Evolutionary conservation across 2,888 invertebrate genomes (phyloP).

Genomic region (Pediacus dermestoides): DNA sequence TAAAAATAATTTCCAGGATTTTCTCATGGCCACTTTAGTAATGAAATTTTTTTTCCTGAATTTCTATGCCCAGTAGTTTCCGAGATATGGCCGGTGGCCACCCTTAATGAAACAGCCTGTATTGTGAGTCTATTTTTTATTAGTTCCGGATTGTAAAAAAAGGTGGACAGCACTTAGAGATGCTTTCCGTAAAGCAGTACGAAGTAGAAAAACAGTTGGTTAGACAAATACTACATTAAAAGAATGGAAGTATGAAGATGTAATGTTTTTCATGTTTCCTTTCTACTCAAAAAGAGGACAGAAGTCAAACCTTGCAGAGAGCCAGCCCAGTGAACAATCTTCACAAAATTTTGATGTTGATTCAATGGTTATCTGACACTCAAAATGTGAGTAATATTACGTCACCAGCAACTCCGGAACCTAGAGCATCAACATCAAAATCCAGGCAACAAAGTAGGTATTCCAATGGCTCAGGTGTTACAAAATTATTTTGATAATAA

Average conservation of each 20-base stretch:
- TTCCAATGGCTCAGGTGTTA: constrained; percentile 10
- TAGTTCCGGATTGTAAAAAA: constrained; percentile 18
- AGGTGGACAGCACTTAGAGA: constrained; percentile 19
- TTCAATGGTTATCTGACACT: constrained; percentile 1
- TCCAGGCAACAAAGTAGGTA: constrained; percentile 2
- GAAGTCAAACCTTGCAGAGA: constrained; percentile 15
- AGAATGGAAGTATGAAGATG: constrained; percentile 20
- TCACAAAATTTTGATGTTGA: not conserved
- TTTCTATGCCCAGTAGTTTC: too few relatives aligned
- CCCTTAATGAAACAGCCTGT: too few relatives aligned
- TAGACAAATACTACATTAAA: constrained; percentile 14
- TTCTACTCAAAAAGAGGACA: constrained; percentile 15
- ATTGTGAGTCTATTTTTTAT: constrained; percentile 6
- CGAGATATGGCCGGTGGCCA: too few relatives aligned
- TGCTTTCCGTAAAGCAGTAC: constrained; percentile 15
- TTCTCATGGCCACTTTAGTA: too few relatives aligned
- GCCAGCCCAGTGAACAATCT: constrained; percentile 5
- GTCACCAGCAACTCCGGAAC: constrained; percentile 5
- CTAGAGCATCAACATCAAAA: constrained; percentile 6
- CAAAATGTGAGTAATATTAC: not conserved
- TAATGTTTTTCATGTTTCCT: constrained; percentile 19
- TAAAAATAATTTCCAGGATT: too few relatives aligned
- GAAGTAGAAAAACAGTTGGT: constrained; percentile 14
- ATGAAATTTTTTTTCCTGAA: too few relatives aligned
- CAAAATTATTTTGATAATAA: constrained; percentile 10